Percentiles rank a stretch among this genome's conserved stretches.
phyloP scores from a whole-genome alignment of 1,140 invertebrate species.

The Drosophila nigromelanica region DNA sequence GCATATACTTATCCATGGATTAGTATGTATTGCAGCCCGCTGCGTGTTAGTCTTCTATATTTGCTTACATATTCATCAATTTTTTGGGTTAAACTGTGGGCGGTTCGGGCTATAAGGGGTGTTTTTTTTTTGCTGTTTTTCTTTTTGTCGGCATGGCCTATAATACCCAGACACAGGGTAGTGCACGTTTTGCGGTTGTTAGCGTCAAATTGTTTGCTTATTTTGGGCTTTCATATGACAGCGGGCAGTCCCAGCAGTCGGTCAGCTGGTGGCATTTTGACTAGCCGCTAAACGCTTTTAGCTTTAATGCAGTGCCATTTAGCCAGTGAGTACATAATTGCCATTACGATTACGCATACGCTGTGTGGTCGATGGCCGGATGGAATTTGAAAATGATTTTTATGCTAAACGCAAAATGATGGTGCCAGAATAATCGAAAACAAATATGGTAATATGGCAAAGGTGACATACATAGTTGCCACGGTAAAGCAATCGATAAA shows the following conservation, averaged over 20 bases:
- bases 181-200: slow-evolving; percentile 75
- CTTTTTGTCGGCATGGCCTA: neutral
- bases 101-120: slow-evolving; percentile 13
- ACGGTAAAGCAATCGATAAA: slow-evolving; percentile 1
- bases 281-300: slow-evolving; percentile 72
- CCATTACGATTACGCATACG: slow-evolving; percentile 72
- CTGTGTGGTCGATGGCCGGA: slow-evolving; percentile 57
- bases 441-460: slow-evolving; percentile 4
- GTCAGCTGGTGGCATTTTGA: slow-evolving; percentile 57
- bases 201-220: slow-evolving; percentile 81
- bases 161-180: neutral
- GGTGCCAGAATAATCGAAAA: slow-evolving; percentile 5
- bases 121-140: slow-evolving; percentile 4
- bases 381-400: slow-evolving; percentile 22
- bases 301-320: slow-evolving; percentile 70
- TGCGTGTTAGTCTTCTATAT: slow-evolving; percentile 65
- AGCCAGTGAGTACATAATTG: slow-evolving; percentile 65
- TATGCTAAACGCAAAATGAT: neutral
- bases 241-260: slow-evolving; percentile 69
- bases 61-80: slow-evolving; percentile 82
- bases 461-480: neutral
- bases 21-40: slow-evolving; percentile 52
- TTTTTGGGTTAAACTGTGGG: slow-evolving; percentile 78
- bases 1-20: slow-evolving; percentile 2
- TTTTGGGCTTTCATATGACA: slow-evolving; percentile 75